phyloP scores from a whole-genome alignment of 2,113 vertebrate species.

The Apteryx owenii region DNA sequence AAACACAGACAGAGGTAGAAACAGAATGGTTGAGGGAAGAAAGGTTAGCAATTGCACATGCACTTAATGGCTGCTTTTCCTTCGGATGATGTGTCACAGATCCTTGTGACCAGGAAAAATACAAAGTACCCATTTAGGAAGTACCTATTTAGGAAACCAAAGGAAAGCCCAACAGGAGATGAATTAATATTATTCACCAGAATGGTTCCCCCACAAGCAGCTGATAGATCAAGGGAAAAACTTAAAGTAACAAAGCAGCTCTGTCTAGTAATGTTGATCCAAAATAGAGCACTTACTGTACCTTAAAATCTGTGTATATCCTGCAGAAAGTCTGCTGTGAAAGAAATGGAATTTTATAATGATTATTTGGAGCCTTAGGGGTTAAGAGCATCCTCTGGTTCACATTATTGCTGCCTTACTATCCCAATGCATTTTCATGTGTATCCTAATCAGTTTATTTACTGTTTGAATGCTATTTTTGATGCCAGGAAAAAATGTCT shows the following conservation, averaged over 20 bases:
- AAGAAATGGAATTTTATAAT: constrained; percentile 30
- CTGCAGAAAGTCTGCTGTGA: constrained; percentile 41
- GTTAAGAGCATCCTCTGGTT: constrained; percentile 16
- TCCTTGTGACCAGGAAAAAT: neutral
- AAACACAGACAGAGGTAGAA: neutral
- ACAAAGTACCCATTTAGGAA: neutral
- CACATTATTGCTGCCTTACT: constrained; percentile 1
- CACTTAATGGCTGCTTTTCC: neutral
- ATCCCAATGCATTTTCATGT: constrained; percentile 8
- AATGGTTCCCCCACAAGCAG: neutral
- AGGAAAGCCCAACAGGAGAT: neutral
- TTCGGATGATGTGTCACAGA: neutral
- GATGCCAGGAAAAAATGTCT: neutral
- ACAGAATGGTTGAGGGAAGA: neutral
- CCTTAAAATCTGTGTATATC: constrained; percentile 14
- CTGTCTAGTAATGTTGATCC: neutral
- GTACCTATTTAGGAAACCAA: neutral
- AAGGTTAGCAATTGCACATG: neutral
- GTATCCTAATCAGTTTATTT: constrained; percentile 34
- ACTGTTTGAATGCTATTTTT: constrained; percentile 18
- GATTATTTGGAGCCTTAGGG: constrained; percentile 15
- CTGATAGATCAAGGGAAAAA: neutral
- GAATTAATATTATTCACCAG: neutral
- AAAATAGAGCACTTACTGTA: neutral
- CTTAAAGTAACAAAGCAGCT: neutral